phyloP scores from a whole-genome alignment of 2,797 vertebrate genomes.

The Notamacropus eugenii region DNA sequence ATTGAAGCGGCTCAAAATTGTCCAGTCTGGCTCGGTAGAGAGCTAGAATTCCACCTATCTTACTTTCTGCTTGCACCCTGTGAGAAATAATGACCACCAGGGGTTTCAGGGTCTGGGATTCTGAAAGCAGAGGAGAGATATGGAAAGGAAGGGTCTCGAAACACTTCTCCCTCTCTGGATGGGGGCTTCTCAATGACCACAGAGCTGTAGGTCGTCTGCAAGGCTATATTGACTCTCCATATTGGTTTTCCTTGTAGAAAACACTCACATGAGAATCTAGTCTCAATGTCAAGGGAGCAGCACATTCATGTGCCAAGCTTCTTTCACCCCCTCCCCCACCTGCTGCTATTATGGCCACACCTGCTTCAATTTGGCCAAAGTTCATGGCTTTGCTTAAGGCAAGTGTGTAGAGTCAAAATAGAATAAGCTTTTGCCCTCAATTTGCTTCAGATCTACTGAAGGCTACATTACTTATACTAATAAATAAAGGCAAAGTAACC shows the following conservation, averaged over 20 bases:
- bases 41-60: neutral
- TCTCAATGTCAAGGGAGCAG: neutral
- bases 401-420: neutral
- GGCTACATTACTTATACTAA: neutral
- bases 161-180: neutral
- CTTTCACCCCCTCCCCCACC: neutral
- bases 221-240: neutral
- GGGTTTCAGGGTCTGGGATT: neutral
- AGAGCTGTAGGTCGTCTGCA: too few species aligned
- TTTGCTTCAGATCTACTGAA: neutral
- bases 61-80: neutral
- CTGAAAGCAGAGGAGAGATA: neutral
- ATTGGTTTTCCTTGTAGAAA: neutral
- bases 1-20: neutral
- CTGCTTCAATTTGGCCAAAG: neutral
- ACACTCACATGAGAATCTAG: neutral
- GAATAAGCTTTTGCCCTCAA: neutral
- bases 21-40: neutral
- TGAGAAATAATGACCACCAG: neutral
- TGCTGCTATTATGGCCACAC: neutral
- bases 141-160: neutral
- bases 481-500: neutral
- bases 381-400: neutral
- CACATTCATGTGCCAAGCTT: neutral
- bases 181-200: fast-evolving